phyloP scores from a whole-genome alignment of 2,113 vertebrate genomes.

The Gila orcuttii region DNA sequence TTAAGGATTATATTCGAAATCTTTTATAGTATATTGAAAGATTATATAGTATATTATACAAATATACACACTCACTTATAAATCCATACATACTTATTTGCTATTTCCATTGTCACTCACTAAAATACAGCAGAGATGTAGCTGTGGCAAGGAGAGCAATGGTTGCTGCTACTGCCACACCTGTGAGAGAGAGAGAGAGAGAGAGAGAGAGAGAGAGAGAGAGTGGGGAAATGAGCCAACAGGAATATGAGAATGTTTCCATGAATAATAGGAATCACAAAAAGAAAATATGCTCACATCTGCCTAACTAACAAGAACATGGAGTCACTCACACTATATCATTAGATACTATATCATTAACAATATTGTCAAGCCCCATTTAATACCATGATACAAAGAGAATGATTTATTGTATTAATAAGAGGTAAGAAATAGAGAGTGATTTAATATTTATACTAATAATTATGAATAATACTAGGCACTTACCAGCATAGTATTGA shows the following conservation, averaged over 20 bases:
- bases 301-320: background rate
- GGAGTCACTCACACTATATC: background rate
- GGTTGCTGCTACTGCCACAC: conserved; percentile 68
- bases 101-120: conserved; percentile 51
- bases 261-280: background rate
- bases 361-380: background rate
- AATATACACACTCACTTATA: background rate
- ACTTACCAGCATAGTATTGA: conserved; percentile 49
- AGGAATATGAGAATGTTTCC: background rate
- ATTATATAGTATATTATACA: background rate
- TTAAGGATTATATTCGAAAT: background rate
- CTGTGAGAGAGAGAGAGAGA: conserved; percentile 50
- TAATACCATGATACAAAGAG: background rate
- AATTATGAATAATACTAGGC: background rate
- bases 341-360: background rate
- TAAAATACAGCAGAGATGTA: conserved; percentile 72
- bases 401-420: background rate
- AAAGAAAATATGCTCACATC: background rate
- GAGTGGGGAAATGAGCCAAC: background rate
- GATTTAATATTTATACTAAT: background rate
- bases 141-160: conserved; percentile 71
- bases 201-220: background rate
- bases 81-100: background rate
- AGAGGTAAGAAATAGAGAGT: background rate
- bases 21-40: background rate